A percentile compares a stretch with the other conserved stretches of the same genome.
These are phyloP conservation scores for Alligator mississippiensis DNA, from an alignment of 2,113 vertebrate species.

Conservation along the genomic window DNA sequence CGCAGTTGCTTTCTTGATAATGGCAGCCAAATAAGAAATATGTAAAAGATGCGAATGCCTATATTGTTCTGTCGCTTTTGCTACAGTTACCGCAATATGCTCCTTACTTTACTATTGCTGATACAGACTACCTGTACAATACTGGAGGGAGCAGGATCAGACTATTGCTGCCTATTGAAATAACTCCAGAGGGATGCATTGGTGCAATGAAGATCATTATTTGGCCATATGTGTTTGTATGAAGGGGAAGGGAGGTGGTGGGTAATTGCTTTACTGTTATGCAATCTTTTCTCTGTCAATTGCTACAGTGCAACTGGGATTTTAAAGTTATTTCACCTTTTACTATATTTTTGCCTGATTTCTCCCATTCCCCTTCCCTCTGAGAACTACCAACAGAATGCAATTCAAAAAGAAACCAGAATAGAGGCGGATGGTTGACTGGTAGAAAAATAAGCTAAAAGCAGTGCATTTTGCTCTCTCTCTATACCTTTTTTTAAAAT, in stretches of 20 bases:
- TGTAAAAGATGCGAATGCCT: slow-evolving; percentile 33
- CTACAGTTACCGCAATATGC: not conserved
- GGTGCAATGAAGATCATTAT: slow-evolving; percentile 25
- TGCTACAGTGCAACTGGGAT: not conserved
- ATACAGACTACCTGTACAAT: not conserved
- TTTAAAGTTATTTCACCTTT: slow-evolving; percentile 11
- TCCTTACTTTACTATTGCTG: not conserved
- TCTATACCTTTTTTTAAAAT: not conserved
- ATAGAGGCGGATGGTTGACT: slow-evolving; percentile 31
- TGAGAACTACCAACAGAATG: slow-evolving; percentile 5
- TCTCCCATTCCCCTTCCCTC: not conserved
- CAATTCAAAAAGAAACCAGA: slow-evolving; percentile 1
- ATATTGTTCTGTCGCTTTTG: slow-evolving; percentile 37
- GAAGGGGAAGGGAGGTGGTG: slow-evolving; percentile 22
- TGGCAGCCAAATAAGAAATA: slow-evolving; percentile 38
- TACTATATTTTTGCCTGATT: not conserved
- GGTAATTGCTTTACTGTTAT: not conserved
- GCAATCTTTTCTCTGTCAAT: slow-evolving; percentile 24
- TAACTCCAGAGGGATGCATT: not conserved
- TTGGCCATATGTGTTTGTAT: not conserved
- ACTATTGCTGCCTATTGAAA: not conserved
- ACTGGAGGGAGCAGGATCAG: not conserved
- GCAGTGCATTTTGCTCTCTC: slow-evolving; percentile 17
- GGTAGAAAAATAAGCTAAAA: slow-evolving; percentile 14
- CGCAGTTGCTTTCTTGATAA: slow-evolving; percentile 56